A percentile compares a stretch with the other conserved stretches of the same genome.
phyloP scores from a whole-genome alignment of 2,113 vertebrate genomes.

The Choloepus hoffmanni region DNA sequence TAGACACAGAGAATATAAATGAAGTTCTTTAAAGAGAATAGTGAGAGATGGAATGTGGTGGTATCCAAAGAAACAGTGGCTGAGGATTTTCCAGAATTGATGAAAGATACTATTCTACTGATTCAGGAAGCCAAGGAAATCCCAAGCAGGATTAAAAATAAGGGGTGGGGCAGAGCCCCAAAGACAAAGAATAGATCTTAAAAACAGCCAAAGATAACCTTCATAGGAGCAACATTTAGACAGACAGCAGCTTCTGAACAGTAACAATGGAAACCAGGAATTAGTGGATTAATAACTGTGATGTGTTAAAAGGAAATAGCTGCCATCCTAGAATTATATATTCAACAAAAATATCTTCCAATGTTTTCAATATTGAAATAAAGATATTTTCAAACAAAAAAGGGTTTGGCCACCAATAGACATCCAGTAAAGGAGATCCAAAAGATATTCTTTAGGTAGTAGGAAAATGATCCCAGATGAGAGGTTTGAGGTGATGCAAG shows the following conservation, averaged over 20 bases:
- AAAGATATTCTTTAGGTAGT: not conserved
- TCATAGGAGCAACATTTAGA: not conserved
- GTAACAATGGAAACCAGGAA: not conserved
- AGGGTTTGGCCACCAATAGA: not conserved
- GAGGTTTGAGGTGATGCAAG: not conserved
- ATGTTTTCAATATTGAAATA: not conserved
- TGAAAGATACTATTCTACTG: fast-evolving
- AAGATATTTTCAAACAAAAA: not conserved
- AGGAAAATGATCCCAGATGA: not conserved
- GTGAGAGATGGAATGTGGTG: fast-evolving
- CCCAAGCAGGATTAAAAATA: not conserved
- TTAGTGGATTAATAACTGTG: no score
- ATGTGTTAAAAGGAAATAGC: not conserved
- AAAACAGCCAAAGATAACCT: not conserved
- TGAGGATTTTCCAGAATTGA: not conserved
- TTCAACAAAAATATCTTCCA: not conserved
- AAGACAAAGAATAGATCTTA: not conserved
- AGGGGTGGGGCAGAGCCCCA: not conserved
- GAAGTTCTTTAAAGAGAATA: not conserved
- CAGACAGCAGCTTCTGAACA: not conserved
- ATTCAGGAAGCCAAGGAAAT: not conserved
- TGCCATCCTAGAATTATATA: not conserved
- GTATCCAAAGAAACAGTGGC: not conserved
- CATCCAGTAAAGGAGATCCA: not conserved
- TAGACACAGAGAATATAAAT: not conserved